Percentiles rank a stretch among this genome's conserved stretches.
Evolutionary conservation across 2,797 vertebrate genomes (phyloP).

Genomic region (Rallus crepitans): DNA sequence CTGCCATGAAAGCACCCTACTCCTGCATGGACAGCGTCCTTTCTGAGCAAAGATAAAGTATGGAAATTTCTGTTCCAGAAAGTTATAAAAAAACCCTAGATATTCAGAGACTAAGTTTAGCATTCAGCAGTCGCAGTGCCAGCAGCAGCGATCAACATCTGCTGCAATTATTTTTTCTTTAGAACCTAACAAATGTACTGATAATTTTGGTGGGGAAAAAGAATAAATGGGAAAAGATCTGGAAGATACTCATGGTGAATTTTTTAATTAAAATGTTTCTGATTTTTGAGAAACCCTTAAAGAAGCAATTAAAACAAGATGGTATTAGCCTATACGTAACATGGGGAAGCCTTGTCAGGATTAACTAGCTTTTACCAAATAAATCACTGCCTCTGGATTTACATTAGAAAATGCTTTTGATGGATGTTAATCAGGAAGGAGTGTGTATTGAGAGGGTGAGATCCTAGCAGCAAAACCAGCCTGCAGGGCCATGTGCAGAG

Average conservation of each 20-base stretch:
- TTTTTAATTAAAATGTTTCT: conserved; percentile 70
- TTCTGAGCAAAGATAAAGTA: neutral
- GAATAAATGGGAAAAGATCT: conserved; percentile 54
- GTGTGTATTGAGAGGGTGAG: neutral
- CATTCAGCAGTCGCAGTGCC: neutral
- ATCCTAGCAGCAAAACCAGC: neutral
- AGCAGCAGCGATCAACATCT: conserved; percentile 42
- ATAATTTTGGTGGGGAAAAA: conserved; percentile 37
- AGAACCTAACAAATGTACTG: conserved; percentile 31
- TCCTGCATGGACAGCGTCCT: neutral
- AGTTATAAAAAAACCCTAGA: neutral
- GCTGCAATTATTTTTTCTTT: conserved; percentile 62
- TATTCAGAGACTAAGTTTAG: neutral
- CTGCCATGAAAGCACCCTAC: neutral
- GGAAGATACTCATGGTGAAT: conserved; percentile 45
- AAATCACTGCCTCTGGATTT: conserved; percentile 38
- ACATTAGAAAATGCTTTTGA: conserved; percentile 1
- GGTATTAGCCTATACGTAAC: conserved; percentile 15
- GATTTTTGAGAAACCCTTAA: conserved; percentile 11
- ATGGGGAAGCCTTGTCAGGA: conserved; percentile 4
- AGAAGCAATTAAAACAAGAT: conserved; percentile 52
- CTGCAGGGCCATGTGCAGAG: neutral
- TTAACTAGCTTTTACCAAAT: conserved; percentile 29
- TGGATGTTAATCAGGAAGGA: neutral
- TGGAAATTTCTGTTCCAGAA: conserved; percentile 1